Conservation (phyloP, 1,140 invertebrate genomes). For the Theocolax elegans region DNA sequence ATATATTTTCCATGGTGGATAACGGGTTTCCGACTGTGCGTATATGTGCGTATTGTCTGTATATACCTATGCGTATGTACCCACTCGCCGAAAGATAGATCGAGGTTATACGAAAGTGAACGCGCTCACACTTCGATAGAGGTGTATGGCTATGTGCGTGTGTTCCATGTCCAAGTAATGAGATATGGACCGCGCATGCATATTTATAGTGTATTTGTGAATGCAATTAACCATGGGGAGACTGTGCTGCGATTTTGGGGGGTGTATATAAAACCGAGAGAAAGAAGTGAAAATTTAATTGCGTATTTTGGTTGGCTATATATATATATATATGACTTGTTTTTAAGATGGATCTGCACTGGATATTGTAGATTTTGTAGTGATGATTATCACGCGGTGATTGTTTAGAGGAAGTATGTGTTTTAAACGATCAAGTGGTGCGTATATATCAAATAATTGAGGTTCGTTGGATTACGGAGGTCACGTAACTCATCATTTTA, state of each 20-base stretch:
- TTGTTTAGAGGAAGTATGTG: too few species aligned
- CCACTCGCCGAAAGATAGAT: too few species aligned
- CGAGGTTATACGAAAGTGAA: neutral
- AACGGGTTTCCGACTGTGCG: neutral
- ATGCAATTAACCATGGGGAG: constrained; percentile 6
- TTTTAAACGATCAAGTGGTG: too few species aligned
- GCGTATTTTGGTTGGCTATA: neutral
- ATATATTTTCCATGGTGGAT: neutral
- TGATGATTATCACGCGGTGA: too few species aligned
- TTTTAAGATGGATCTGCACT: too few species aligned
- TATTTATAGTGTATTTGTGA: constrained; percentile 17
- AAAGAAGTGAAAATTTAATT: neutral
- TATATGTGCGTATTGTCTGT: too few species aligned
- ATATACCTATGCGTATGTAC: neutral
- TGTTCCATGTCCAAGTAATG: neutral
- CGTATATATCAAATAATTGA: too few species aligned
- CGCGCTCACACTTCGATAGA: neutral
- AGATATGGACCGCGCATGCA: constrained; percentile 2
- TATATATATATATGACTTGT: too few species aligned
- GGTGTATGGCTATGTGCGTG: neutral
- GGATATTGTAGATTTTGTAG: too few species aligned
- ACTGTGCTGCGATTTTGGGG: too few species aligned
- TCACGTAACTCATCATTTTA: too few species aligned
- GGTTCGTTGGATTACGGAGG: too few species aligned
- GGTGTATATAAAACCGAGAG: neutral